Base-by-base conservation (phyloP, 2,113 vertebrate species). In the Caloenas nicobarica region DNA sequence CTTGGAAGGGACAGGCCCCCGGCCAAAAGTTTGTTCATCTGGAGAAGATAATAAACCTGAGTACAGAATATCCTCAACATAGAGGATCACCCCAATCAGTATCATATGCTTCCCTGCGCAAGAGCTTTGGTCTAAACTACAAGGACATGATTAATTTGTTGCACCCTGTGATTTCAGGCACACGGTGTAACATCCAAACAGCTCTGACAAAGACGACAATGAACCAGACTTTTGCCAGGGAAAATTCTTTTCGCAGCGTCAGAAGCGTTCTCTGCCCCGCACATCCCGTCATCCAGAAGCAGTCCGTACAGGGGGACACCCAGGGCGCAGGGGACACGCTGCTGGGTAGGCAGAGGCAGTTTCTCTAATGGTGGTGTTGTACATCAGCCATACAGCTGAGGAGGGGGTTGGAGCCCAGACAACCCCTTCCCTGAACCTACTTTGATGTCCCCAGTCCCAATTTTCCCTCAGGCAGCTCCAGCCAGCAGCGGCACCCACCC, bases 81-180 rank as follows among this genome's bases (percentile, higher is more conserved):
- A 50, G 38, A 71, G 26, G 14, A n/a, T 23, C 11, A 60, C 4
- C 38, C 51, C 50, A 2, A 28, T 54, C 14, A 7, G 17, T 18
- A 6, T 11, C 23, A 11, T 3, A 11, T 5, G 7, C 10, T 61
- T 31, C 17, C 36, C 1, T 44, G 18, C 7, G 8, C 62, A 44
- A 22, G 19, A 60, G 44, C 33, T 77, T 48, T 42, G 29, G 19
- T 15, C 11, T 86, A 19, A 25, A 2, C 23, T 6, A 28, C 5
- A 51, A 18, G 11, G 14, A 13, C 3, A 7, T 0, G 0, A 56
- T 16, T 26, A 19, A 25, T 17, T 5, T 7, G 4, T 7, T 0
- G 0, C 8, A 19, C 16, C 8, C 24, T 11, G 53, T 9, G 64
- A 25, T 42, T 60, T 38, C 58, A 51, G 54, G 17, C 54, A 42